Evolutionary conservation across 2,797 vertebrate species (phyloP), one percentile per base, ranked within the genome.

Genomic region (Mormyrus proboscirostris): DNA sequence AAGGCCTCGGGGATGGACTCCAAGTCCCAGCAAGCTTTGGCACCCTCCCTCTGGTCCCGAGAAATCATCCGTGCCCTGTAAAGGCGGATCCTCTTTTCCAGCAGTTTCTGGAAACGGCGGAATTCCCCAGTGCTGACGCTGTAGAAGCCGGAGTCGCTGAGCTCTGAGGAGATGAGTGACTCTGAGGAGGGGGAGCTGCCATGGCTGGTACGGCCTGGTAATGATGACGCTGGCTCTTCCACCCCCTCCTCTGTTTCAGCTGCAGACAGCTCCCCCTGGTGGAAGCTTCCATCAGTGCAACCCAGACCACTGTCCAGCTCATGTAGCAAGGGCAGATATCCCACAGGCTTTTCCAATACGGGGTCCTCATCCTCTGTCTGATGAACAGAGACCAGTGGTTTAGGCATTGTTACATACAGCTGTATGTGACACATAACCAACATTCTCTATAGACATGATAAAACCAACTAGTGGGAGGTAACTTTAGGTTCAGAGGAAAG

Each of bases 1-100:
- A 90, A 83, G 47, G 89, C 92, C 89, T 96, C 95, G 0, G 95
- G 95, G 79, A 95, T 96, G 65, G 95, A 95, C 93, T 95, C 95
- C 92, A 95, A 88, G 57, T 95, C 95, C 94, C 94, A 95, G 92
- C 95, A 93, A 88, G 92, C 94, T 87, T 93, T 95, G 89, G 92
- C 33, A 9, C 49, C 38, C 2, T 29, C 14, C 2, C 51, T 88
- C 88, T 92, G 94, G 79, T 94, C 93, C 4, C 93, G 92, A 0
- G 94, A 89, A 7, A 55, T 19, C 93, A 90, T 10, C 90, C 33
- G 44, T 90, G 92, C 44, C 91, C 90, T 0, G 93, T 93, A 84
- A 44, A 19, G 55, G 91, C 92, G 89, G 25, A 90, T 88, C 76
- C 91, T 91, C 16, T 90, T 91, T 0, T 95, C 90, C 88, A 91